phyloP scores from a whole-genome alignment of 2,797 vertebrate species.

The Coregonus sp. region DNA sequence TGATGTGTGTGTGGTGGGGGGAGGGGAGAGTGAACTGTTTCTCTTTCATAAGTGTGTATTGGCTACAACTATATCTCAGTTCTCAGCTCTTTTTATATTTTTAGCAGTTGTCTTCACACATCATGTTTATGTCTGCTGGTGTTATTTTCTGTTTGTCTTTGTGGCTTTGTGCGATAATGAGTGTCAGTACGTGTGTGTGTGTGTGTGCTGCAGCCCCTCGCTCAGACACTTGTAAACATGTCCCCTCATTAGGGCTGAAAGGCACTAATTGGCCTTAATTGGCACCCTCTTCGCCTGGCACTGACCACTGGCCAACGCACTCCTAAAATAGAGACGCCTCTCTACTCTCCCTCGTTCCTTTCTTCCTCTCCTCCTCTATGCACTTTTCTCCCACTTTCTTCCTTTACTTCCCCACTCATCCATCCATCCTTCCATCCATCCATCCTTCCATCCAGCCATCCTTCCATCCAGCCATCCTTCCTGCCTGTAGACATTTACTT shows the following conservation, averaged over 20 bases:
- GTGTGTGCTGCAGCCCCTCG: slow-evolving; percentile 32
- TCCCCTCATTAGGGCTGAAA: slow-evolving; percentile 72
- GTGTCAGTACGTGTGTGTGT: slow-evolving; percentile 8
- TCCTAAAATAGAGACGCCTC: slow-evolving; percentile 48
- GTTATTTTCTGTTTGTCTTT: slow-evolving; percentile 21
- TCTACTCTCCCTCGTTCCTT: background rate
- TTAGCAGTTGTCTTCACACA: background rate
- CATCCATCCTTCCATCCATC: slow-evolving; percentile 10
- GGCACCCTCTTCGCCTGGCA: slow-evolving; percentile 51
- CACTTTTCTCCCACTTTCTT: slow-evolving; percentile 32
- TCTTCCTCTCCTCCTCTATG: background rate
- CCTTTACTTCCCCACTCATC: slow-evolving; percentile 23
- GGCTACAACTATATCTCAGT: background rate
- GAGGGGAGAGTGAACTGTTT: background rate
- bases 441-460: no score
- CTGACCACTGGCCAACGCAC: slow-evolving; percentile 55
- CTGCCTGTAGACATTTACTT: slow-evolving; percentile 21
- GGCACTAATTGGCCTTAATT: slow-evolving; percentile 69
- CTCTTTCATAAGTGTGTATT: slow-evolving; percentile 21
- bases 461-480: background rate
- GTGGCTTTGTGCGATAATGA: slow-evolving; percentile 27
- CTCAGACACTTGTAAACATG: slow-evolving; percentile 60
- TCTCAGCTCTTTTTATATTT: background rate
- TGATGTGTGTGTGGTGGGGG: slow-evolving; percentile 31
- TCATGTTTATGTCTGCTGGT: slow-evolving; percentile 34